Percentiles rank a stretch among this genome's conserved stretches.
phyloP scores from a whole-genome alignment of 2,888 invertebrate genomes.

The Mechanitis messenoides region DNA sequence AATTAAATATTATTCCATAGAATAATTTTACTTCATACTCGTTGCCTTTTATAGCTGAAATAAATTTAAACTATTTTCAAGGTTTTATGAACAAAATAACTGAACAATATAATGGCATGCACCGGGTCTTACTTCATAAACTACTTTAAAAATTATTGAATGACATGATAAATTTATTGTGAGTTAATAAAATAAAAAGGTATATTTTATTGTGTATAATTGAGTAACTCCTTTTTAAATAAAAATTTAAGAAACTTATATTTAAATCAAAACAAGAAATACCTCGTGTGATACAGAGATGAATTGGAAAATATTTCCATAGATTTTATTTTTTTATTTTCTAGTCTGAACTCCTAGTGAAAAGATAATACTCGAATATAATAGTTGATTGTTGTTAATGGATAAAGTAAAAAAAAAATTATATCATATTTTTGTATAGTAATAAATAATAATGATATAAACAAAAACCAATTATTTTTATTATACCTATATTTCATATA shows the following conservation, averaged over 20 bases:
- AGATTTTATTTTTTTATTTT: constrained; percentile 11
- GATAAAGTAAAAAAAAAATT: too few species aligned
- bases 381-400: too few species aligned
- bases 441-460: too few species aligned
- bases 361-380: too few species aligned
- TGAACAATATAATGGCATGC: constrained; percentile 28
- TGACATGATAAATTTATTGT: neutral
- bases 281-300: constrained; percentile 42
- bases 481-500: too few species aligned
- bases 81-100: constrained; percentile 26
- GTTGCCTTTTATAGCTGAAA: constrained; percentile 35
- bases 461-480: too few species aligned
- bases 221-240: neutral
- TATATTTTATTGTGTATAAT: neutral
- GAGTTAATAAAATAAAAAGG: neutral
- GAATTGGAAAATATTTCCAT: constrained; percentile 28
- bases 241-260: constrained; percentile 14
- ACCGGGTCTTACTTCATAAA: constrained; percentile 25
- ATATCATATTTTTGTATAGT: too few species aligned
- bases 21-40: constrained; percentile 41
- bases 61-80: constrained; percentile 25
- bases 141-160: constrained; percentile 13
- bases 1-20: constrained; percentile 44
- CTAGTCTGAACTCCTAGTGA: neutral
- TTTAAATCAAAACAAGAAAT: constrained; percentile 33